Evolutionary conservation across 1,140 invertebrate species (phyloP).

Genomic region (Riptortus pedestris): DNA sequence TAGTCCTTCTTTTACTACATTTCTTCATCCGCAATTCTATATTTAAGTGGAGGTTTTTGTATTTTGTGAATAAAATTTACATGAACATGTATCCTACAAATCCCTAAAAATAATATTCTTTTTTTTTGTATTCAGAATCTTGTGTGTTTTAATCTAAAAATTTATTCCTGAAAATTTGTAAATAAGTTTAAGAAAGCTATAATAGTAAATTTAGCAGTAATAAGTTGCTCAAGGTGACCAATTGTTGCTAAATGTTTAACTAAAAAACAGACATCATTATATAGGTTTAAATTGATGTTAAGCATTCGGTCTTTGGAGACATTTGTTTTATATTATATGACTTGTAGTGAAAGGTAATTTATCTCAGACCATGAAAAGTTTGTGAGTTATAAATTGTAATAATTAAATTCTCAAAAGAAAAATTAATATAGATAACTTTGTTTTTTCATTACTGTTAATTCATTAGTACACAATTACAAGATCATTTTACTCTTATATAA

Average conservation of each 20-base stretch:
- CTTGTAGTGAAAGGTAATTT: not conserved
- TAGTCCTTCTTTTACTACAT: no score
- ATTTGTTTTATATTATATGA: not conserved
- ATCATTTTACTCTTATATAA: no score
- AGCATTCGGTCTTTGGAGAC: not conserved
- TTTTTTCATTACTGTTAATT: no score
- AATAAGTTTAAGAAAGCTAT: not conserved
- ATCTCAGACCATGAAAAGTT: not conserved
- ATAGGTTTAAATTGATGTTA: not conserved
- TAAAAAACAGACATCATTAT: not conserved
- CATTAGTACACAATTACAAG: no score
- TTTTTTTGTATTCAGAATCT: not conserved
- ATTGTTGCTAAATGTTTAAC: not conserved
- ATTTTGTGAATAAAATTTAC: no score
- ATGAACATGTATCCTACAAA: no score
- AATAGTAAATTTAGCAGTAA: not conserved
- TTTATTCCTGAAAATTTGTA: not conserved
- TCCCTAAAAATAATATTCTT: no score
- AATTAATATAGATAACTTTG: no score
- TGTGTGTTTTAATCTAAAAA: not conserved
- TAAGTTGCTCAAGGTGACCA: not conserved
- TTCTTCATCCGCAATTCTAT: no score
- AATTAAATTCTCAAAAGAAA: no score
- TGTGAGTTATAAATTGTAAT: no score
- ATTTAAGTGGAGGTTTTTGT: no score